These are phyloP conservation scores for Plecotus auritus DNA, from an alignment of 2,113 vertebrate species.

Conservation along the genomic window DNA sequence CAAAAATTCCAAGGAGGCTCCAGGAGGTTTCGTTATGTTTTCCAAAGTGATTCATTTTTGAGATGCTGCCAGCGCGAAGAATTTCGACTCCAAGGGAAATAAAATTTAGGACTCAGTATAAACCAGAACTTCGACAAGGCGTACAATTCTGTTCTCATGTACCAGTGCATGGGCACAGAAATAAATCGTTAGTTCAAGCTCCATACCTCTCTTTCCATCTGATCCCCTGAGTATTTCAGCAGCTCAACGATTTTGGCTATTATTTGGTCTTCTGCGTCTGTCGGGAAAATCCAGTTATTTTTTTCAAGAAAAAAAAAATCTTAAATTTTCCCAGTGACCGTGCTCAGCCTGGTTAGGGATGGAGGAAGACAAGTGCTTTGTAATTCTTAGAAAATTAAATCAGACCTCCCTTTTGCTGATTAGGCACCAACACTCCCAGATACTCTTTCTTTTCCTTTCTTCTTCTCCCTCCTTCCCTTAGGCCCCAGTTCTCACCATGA, in stretches of 20 bases:
- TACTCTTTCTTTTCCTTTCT: background rate
- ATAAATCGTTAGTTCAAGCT: background rate
- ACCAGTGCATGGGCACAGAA: background rate
- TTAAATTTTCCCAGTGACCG: background rate
- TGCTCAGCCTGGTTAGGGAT: background rate
- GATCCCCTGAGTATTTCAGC: conserved; percentile 83
- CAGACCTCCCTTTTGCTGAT: background rate
- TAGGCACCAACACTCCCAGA: background rate
- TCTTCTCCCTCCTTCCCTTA: background rate
- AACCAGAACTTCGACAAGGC: conserved; percentile 41
- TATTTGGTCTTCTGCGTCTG: conserved; percentile 73
- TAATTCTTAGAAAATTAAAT: background rate
- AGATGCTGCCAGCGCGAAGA: conserved; percentile 55
- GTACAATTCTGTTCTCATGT: background rate
- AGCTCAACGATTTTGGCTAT: conserved; percentile 82
- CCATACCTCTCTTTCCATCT: conserved; percentile 79
- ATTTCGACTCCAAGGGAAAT: conserved; percentile 64
- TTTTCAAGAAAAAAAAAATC: background rate
- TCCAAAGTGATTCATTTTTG: conserved; percentile 72
- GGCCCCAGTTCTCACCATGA: background rate
- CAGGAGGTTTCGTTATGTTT: conserved; percentile 68
- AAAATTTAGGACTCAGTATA: conserved; percentile 48
- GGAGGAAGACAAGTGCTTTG: background rate
- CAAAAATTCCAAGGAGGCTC: conserved; percentile 70
- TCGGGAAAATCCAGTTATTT: conserved; percentile 45